Evolutionary conservation across 2,888 invertebrate genomes (phyloP), one percentile per base, ranked within the genome.

Genomic region (Apamea sordens): DNA sequence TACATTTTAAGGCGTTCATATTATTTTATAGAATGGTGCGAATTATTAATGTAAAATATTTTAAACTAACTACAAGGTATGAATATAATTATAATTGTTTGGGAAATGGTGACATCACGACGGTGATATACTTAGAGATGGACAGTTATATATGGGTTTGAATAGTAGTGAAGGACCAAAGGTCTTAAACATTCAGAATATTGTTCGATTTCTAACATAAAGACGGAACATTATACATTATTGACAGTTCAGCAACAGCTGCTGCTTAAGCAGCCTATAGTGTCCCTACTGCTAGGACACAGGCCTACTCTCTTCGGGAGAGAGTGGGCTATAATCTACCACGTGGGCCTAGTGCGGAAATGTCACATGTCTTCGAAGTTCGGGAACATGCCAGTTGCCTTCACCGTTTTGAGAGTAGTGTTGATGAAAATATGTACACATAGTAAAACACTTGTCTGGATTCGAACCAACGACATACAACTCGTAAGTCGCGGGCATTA

Each of bases 31-130:
- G 76, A 74, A 80, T 81, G 79, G 83, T 81, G 86, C 80, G 83
- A 77, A 83, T 65, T 83, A 68, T 53, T 53, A 79, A 85, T 89
- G 90, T 86, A 80, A 86, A 88, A 69, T 82, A 80, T 63, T 79
- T 70, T 36, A 77, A 80, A 73, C 73, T 83, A 64, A 61, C 63
- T 78, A 65, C 65, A 84, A 44, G 28, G 32, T 84, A 61, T 21
- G 53, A 21, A 79, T 56, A 70, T 59, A n/a, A 3, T 18, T n/a
- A 53, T 44, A 28, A 56, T 50, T 36, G 44, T 65, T 67, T 32
- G 47, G 47, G 24, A 18, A 41, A 44, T n/a, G 7, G 21, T 65
- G 28, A 47, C 6, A 81, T 53, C 24, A 13, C 6, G 15, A 36
- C 28, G 10, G n/a, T 36, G 13, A 56, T 28, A 28, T 36, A 36